Base-by-base conservation (phyloP, 2,113 vertebrate species). In the Chaetops frenatus region DNA sequence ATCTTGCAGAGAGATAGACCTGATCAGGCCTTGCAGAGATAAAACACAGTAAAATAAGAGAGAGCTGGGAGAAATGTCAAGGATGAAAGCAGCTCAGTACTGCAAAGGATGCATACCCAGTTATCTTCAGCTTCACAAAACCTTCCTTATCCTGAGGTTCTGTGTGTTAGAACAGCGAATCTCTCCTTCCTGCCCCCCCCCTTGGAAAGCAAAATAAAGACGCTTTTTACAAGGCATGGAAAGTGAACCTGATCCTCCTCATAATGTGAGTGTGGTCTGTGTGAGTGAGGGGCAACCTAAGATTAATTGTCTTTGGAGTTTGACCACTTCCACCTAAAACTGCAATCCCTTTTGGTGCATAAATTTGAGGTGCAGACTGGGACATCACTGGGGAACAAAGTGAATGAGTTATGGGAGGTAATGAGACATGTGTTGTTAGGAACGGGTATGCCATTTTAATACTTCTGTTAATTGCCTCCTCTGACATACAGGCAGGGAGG, bases 351-450 rank as follows among this genome's bases (percentile, higher is more conserved):
- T 93, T 78, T 0, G 4, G 85, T 45, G 23, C 92, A 80, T 96
- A 95, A 93, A 93, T 95, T 90, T 79, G 88, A 96, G 85, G 93
- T 94, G 92, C 95, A 94, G 93, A 94, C 67, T 94, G 87, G 53
- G 44, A 60, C 1, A 16, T 92, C 35, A 0, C 74, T 81, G 60
- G 67, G 74, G 73, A 90, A 22, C 69, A 74, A 88, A 90, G 79
- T 86, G 82, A 45, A 57, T 86, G 92, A 95, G 27, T 95, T 96
- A 94, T 78, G 72, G 88, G 77, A 86, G 36, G 90, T 88, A 92
- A 80, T 11, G 80, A 93, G 79, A 69, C 4, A 3, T 27, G 42
- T 69, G 53, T 51, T 67, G 36, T 65, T 82, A 83, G 76, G 90
- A 92, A 93, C 51, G 76, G 8, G 6, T 40, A 28, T 69, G 54